Percentiles rank a stretch among this genome's conserved stretches.
phyloP scores from a whole-genome alignment of 1,140 invertebrate genomes.

The Lucilia sericata region DNA sequence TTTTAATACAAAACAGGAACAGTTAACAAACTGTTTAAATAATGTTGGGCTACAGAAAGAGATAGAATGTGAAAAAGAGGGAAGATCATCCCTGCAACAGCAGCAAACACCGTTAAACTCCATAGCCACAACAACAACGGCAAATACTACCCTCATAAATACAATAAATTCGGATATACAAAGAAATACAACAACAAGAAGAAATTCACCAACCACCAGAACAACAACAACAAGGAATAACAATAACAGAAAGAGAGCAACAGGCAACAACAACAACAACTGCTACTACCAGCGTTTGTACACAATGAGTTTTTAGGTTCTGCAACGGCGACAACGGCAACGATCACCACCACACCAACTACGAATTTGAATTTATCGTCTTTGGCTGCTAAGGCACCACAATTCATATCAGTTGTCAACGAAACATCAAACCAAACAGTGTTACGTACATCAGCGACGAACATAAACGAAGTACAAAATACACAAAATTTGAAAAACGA shows the following conservation, averaged over 20 bases:
- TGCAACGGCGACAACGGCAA: slow-evolving; percentile 38
- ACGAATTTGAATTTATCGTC: slow-evolving; percentile 43
- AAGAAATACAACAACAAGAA: background rate
- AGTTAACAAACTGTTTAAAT: background rate
- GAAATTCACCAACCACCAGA: background rate
- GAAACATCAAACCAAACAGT: slow-evolving; percentile 65
- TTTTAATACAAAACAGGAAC: background rate
- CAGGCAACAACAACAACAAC: slow-evolving; percentile 26
- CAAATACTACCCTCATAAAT: background rate
- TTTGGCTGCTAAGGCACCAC: slow-evolving; percentile 35
- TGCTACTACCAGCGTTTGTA: background rate
- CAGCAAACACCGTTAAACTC: background rate
- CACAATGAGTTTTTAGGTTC: slow-evolving; percentile 30
- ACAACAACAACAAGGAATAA: slow-evolving; percentile 30
- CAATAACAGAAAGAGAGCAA: slow-evolving; percentile 43
- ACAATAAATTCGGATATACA: background rate
- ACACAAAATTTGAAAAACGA: slow-evolving; percentile 34
- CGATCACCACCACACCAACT: background rate
- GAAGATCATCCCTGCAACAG: slow-evolving; percentile 1
- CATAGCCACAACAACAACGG: background rate
- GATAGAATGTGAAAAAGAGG: background rate
- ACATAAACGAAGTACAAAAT: slow-evolving; percentile 40
- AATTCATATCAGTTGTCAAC: slow-evolving; percentile 61
- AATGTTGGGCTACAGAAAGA: background rate
- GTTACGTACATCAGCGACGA: slow-evolving; percentile 51